Evolutionary conservation across 2,113 vertebrate species (phyloP).

Genomic region (Sula dactylatra): DNA sequence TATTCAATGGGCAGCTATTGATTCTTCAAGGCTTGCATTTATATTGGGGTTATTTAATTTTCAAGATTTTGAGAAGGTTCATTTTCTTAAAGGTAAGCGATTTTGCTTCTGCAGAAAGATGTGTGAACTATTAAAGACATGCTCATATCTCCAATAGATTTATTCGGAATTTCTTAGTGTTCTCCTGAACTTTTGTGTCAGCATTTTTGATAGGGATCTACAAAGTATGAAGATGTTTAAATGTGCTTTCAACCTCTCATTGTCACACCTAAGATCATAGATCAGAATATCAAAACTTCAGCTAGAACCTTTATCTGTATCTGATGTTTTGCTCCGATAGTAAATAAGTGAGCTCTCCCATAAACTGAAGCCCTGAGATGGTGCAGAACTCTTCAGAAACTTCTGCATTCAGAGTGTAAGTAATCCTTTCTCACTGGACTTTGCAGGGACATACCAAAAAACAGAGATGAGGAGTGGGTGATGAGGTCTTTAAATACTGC

Average conservation of each 20-base stretch:
- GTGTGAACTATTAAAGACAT: neutral
- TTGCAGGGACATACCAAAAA: neutral
- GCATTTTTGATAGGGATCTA: neutral
- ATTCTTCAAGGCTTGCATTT: conserved; percentile 85
- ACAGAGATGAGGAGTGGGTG: neutral
- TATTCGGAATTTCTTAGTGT: neutral
- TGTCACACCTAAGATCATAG: neutral
- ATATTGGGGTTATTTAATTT: conserved; percentile 91
- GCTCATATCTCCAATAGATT: neutral
- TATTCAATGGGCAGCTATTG: conserved; percentile 87
- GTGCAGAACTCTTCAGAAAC: neutral
- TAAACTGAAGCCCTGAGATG: neutral
- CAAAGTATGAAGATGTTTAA: neutral
- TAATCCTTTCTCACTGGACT: neutral
- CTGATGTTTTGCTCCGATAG: neutral
- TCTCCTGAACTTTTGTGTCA: neutral
- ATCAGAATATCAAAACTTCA: neutral
- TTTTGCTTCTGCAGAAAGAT: neutral
- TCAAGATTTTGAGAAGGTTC: conserved; percentile 86
- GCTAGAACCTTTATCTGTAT: neutral
- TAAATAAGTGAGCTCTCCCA: neutral
- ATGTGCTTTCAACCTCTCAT: neutral
- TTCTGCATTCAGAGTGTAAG: neutral
- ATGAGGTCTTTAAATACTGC: neutral
- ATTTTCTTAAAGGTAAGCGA: conserved; percentile 84